Conservation (phyloP, 2,797 vertebrate genomes). For the Babyrousa celebensis region DNA sequence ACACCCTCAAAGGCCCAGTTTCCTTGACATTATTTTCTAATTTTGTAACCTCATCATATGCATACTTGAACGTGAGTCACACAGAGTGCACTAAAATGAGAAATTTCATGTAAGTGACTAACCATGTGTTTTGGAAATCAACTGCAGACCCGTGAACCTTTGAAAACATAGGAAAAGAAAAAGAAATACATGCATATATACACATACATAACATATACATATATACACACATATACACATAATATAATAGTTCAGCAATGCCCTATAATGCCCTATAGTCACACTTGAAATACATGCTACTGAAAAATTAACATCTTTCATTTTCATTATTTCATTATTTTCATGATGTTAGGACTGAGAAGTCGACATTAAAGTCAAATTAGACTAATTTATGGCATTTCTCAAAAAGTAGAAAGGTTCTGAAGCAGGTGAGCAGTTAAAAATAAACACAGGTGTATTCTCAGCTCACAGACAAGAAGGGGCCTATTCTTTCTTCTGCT, state of each 20-base stretch:
- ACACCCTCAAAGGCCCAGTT: background rate
- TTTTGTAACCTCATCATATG: background rate
- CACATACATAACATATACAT: background rate
- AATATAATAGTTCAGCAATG: background rate
- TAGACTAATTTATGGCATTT: background rate
- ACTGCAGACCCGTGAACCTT: background rate
- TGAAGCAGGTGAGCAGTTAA: background rate
- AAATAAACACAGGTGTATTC: background rate
- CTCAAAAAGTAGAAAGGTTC: conserved; percentile 2
- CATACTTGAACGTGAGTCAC: background rate
- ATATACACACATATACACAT: background rate
- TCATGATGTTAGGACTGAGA: background rate
- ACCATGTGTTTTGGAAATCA: conserved; percentile 6
- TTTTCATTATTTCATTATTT: conserved; percentile 12
- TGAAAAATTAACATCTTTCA: background rate
- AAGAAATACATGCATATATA: background rate
- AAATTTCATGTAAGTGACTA: background rate
- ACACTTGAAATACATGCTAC: background rate
- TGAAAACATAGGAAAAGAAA: background rate
- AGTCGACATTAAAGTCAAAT: background rate
- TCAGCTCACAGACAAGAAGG: background rate
- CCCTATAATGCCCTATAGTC: too few species aligned
- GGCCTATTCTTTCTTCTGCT: background rate
- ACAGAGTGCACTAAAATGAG: background rate
- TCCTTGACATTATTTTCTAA: conserved; percentile 27